Conservation (phyloP, 92 coral and sea anemone species). For the Phenganax marumi region DNA sequence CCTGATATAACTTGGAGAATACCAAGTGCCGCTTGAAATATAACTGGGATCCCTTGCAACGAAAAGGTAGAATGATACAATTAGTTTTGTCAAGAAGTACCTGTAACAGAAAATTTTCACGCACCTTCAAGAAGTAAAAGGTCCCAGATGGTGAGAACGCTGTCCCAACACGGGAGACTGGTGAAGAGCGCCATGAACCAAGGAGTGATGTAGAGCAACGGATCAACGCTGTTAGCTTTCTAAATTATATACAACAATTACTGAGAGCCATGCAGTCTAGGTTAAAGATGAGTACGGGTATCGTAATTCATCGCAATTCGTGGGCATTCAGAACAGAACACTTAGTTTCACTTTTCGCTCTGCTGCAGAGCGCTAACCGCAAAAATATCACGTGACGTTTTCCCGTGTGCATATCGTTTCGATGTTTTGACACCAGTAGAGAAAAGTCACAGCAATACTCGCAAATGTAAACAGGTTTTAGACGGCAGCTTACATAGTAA, state of each 20-base stretch:
- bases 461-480: background rate
- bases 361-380: too few relatives aligned
- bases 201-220: slow-evolving; percentile 86
- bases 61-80: background rate
- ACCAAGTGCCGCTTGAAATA: slow-evolving; percentile 79
- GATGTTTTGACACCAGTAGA: background rate
- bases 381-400: too few relatives aligned
- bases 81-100: background rate
- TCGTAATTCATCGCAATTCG: background rate
- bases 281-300: background rate
- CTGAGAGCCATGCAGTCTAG: background rate
- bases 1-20: slow-evolving; percentile 70
- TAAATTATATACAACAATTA: background rate
- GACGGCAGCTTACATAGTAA: background rate
- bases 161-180: slow-evolving; percentile 92
- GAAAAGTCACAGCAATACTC: background rate
- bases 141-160: slow-evolving; percentile 91
- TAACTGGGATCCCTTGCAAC: slow-evolving; percentile 66
- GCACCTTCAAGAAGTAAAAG: slow-evolving; percentile 80
- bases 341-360: too few relatives aligned
- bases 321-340: too few relatives aligned
- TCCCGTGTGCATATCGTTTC: too few relatives aligned
- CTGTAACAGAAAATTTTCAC: background rate
- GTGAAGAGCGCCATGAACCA: slow-evolving; percentile 98
- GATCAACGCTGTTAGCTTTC: slow-evolving; percentile 73